Percentiles rank a stretch among this genome's conserved stretches.
Conservation (phyloP, 2,797 vertebrate species). For the Sebastolobus alascanus region DNA sequence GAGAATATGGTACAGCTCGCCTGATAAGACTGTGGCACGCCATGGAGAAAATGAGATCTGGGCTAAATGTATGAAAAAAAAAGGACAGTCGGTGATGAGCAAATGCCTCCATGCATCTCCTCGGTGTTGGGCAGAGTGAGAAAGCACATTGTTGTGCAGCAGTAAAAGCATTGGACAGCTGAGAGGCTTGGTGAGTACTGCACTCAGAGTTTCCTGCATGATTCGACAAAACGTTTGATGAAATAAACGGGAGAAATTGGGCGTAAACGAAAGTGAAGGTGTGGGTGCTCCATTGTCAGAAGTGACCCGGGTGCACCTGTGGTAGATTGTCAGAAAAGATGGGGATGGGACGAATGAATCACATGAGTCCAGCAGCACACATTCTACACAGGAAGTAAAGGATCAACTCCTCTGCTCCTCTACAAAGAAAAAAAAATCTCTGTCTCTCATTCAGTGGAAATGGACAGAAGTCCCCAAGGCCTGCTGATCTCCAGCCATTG, state of each 20-base stretch:
- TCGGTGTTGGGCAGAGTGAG: conserved; percentile 43
- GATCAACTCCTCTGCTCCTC: conserved; percentile 41
- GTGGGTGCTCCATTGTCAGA: neutral
- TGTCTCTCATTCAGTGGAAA: conserved; percentile 56
- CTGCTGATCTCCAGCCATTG: conserved; percentile 55
- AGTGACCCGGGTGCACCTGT: neutral
- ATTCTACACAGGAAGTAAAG: conserved; percentile 33
- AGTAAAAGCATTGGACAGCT: conserved; percentile 43
- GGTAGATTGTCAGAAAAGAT: conserved; percentile 19
- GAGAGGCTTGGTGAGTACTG: conserved; percentile 23
- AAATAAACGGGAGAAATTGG: neutral
- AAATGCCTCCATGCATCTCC: conserved; percentile 54
- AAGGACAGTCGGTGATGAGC: conserved; percentile 37
- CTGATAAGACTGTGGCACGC: conserved; percentile 36
- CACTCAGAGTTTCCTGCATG: conserved; percentile 3
- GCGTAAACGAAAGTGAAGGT: neutral
- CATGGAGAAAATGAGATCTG: conserved; percentile 46
- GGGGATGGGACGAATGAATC: conserved; percentile 25
- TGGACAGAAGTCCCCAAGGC: conserved; percentile 53
- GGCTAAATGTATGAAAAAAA: conserved; percentile 39
- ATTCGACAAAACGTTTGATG: conserved; percentile 27
- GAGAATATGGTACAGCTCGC: conserved; percentile 15
- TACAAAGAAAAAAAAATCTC: conserved; percentile 58
- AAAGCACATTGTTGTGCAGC: conserved; percentile 43
- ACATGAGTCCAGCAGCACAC: conserved; percentile 22